phyloP scores from a whole-genome alignment of 2,797 vertebrate genomes.

The Cryptoprocta ferox region DNA sequence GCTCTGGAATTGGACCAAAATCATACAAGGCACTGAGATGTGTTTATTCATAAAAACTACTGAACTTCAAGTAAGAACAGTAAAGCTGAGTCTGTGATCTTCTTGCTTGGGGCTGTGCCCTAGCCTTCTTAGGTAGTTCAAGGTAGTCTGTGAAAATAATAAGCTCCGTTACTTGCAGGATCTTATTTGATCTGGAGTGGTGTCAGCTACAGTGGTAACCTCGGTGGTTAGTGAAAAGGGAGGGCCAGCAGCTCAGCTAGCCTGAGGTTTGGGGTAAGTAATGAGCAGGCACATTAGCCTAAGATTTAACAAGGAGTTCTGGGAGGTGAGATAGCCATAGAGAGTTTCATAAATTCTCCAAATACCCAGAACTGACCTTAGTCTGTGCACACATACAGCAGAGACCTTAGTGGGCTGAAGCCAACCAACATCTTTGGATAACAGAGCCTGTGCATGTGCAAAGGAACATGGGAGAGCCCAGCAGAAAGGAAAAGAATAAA shows the following conservation, averaged over 20 bases:
- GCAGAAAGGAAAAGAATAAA: background rate
- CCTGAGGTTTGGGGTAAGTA: background rate
- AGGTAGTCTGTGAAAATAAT: background rate
- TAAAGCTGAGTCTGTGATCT: background rate
- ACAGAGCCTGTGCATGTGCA: background rate
- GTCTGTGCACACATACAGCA: background rate
- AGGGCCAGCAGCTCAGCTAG: background rate
- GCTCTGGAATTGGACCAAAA: background rate
- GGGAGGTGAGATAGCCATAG: background rate
- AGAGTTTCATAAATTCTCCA: background rate
- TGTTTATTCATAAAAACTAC: background rate
- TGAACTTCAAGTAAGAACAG: background rate
- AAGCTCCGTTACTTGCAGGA: background rate
- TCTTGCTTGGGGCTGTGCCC: background rate
- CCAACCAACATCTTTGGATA: background rate
- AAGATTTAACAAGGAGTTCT: background rate
- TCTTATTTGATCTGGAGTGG: background rate
- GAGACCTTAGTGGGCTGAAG: background rate
- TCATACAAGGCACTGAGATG: background rate
- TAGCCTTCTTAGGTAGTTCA: background rate
- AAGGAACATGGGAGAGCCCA: background rate
- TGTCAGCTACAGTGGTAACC: background rate
- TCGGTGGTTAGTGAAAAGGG: background rate
- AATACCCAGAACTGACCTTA: background rate
- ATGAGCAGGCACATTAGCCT: background rate